A percentile compares a stretch with the other conserved stretches of the same genome.
These are phyloP conservation scores for Diarsia rubi DNA, from an alignment of 2,888 invertebrate species.

Conservation along the genomic window DNA sequence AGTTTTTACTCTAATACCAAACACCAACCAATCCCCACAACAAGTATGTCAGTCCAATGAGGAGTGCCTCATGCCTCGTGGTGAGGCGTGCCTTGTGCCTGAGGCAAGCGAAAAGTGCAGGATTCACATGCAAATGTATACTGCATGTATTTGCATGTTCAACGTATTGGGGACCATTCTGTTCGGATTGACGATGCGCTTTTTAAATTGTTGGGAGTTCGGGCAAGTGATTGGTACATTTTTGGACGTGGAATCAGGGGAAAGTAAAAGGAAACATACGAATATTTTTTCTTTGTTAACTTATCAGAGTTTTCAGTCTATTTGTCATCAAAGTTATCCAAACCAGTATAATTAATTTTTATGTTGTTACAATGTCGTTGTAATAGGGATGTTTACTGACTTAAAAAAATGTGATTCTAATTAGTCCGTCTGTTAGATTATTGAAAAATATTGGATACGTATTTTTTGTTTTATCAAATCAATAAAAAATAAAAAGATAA, in stretches of 20 bases:
- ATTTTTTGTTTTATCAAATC: too few species aligned
- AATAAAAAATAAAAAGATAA: too few species aligned
- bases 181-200: conserved; percentile 47
- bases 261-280: not conserved
- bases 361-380: too few species aligned
- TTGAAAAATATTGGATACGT: too few species aligned
- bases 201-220: conserved; percentile 24
- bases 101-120: conserved; percentile 70
- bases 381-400: too few species aligned
- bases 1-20: not conserved
- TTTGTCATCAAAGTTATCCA: not conserved
- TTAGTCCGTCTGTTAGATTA: too few species aligned
- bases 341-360: too few species aligned
- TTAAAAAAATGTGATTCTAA: too few species aligned
- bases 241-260: not conserved
- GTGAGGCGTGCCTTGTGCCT: conserved; percentile 26
- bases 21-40: conserved; percentile 7
- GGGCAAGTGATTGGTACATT: conserved; percentile 21
- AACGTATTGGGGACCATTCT: conserved; percentile 59
- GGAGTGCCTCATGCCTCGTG: conserved; percentile 37
- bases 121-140: conserved; percentile 75
- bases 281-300: not conserved
- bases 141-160: conserved; percentile 74
- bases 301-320: not conserved
- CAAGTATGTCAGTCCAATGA: conserved; percentile 55